Evolutionary conservation across 2,888 invertebrate genomes (phyloP), one percentile per base, ranked within the genome.

Genomic region (Sclerodermus sp.): DNA sequence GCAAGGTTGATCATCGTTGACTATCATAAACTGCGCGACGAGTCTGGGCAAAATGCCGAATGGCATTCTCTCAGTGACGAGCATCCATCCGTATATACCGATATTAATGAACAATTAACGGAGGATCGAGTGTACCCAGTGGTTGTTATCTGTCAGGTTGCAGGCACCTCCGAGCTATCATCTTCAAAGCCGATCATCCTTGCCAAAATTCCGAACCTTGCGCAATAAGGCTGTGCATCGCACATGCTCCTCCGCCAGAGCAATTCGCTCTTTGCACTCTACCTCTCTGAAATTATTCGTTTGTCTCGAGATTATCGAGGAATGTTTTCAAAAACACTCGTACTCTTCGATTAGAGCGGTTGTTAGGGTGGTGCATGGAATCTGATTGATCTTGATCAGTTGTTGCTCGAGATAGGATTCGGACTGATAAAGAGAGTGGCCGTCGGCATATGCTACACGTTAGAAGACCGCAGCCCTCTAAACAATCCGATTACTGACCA

Each of bases 91-190:
- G 12, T 8, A n/a, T 12, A 13, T 4, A 4, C 34, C 36, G 53
- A 55, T 55, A 58, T 57, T 60, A 60, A 57, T 50, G 53, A 57
- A 57, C 57, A 57, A 58, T 58, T 58, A 58, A 57, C 34, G 12
- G 12, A 12, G 4, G 13, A 34, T 34, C 34, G 34, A 30, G 4
- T 34, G 41, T 46, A 49, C 40, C 42, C 45, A 40, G 41, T 32
- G 36, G 53, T 45, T 45, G 61, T 58, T 62, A 58, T 62, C 58
- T 62, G 62, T 62, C 62, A 62, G 51, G 40, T 48, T 41, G 58
- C 62, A 58, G 58, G 57, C 62, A 23, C 3, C 8, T 23, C 23
- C 23, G 3, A 23, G 23, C 23, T n/a, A n/a, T n/a, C n/a, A n/a
- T n/a, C n/a, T n/a, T n/a, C n/a, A 23, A 23, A 23, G 23, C 23